Conservation (phyloP, 2,113 vertebrate species). For the Orycteropus afer region DNA sequence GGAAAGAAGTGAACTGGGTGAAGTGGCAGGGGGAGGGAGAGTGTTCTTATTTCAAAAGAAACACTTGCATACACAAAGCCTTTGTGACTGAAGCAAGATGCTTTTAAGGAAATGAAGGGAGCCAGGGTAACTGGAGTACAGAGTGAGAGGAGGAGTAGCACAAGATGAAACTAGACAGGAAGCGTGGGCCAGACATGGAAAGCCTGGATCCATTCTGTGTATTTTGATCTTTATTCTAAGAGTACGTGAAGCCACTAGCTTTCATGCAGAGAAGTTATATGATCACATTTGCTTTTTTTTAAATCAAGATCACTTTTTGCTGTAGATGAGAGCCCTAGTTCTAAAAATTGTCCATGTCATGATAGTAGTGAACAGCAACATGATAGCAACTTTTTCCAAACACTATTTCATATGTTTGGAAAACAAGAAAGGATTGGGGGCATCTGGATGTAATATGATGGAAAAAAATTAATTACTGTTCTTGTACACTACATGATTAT, state of each 20-base stretch:
- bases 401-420: not conserved
- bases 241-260: not conserved
- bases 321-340: not conserved
- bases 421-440: not conserved
- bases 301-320: not conserved
- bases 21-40: accelerated
- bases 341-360: not conserved
- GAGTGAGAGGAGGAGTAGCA: not conserved
- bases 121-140: not conserved
- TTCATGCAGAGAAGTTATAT: not conserved
- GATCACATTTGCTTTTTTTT: not conserved
- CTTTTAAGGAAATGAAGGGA: not conserved
- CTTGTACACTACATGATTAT: not conserved
- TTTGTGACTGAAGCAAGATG: not conserved
- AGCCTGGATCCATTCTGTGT: not conserved
- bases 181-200: accelerated
- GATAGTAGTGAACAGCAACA: not conserved
- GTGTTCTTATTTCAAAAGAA: not conserved
- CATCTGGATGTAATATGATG: not conserved
- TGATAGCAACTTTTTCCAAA: too few relatives aligned
- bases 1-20: not conserved
- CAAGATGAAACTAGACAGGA: not conserved
- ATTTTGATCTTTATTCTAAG: not conserved
- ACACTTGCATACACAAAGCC: not conserved
- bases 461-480: not conserved